Percentiles rank a stretch among this genome's conserved stretches.
Conservation (phyloP, 2,888 invertebrate genomes). For the Stenodera caucasica region DNA sequence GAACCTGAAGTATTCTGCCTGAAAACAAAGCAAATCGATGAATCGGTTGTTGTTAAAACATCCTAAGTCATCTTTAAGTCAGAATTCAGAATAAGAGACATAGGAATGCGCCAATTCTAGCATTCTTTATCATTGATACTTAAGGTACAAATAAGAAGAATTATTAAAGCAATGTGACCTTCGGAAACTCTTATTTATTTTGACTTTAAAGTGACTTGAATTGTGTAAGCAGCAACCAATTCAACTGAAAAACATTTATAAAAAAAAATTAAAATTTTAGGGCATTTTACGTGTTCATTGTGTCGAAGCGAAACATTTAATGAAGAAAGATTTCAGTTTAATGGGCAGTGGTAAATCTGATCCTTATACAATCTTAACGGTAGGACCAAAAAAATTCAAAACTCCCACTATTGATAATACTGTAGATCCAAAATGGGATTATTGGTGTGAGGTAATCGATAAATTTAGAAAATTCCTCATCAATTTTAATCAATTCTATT, state of each 20-base stretch:
- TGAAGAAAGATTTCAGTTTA: slow-evolving; percentile 92
- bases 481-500: background rate
- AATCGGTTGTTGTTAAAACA: too few relatives aligned
- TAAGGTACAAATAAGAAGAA: too few relatives aligned
- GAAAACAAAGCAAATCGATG: too few relatives aligned
- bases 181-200: too few relatives aligned
- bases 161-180: too few relatives aligned
- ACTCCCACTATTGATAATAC: slow-evolving; percentile 91
- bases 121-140: too few relatives aligned
- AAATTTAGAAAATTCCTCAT: background rate
- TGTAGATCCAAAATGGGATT: slow-evolving; percentile 96
- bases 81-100: too few relatives aligned
- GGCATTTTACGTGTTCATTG: slow-evolving; percentile 93
- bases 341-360: slow-evolving; percentile 94
- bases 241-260: too few relatives aligned
- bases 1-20: slow-evolving; percentile 74
- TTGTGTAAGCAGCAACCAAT: too few relatives aligned
- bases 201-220: too few relatives aligned
- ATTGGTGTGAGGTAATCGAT: slow-evolving; percentile 86
- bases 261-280: slow-evolving; percentile 62
- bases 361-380: slow-evolving; percentile 88
- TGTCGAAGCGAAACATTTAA: slow-evolving; percentile 90
- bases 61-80: too few relatives aligned
- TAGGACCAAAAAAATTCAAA: slow-evolving; percentile 90
- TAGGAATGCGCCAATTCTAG: too few relatives aligned